phyloP scores from a whole-genome alignment of 2,888 invertebrate genomes.

The Hyles lineata region DNA sequence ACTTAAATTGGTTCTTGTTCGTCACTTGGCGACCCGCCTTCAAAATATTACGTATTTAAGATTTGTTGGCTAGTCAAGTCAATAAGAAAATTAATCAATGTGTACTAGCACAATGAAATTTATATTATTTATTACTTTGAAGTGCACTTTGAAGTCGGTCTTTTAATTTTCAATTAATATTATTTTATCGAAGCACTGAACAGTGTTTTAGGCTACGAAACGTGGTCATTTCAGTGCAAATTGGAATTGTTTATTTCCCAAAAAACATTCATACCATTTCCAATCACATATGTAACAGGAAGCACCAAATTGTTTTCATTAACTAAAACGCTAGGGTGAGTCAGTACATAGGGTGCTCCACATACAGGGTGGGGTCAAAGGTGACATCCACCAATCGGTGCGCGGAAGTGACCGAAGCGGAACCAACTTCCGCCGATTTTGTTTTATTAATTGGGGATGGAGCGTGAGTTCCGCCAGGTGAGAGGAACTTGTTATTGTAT shows the following conservation, averaged over 20 bases:
- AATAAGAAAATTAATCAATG: too few species aligned
- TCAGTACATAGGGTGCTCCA: constrained; percentile 43
- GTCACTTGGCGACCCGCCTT: too few species aligned
- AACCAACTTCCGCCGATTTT: constrained; percentile 69
- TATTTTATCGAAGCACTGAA: too few species aligned
- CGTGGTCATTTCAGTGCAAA: neutral
- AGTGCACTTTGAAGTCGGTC: too few species aligned
- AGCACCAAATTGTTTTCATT: constrained; percentile 8
- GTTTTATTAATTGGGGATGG: constrained; percentile 67
- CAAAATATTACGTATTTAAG: too few species aligned
- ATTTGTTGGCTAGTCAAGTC: too few species aligned
- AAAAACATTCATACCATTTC: neutral
- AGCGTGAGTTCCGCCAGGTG: constrained; percentile 70
- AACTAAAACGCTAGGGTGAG: constrained; percentile 32
- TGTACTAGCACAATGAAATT: too few species aligned
- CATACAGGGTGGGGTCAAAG: constrained; percentile 76
- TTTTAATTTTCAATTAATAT: too few species aligned
- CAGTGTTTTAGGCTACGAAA: neutral
- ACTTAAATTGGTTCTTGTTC: too few species aligned
- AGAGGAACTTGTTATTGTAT: constrained; percentile 27
- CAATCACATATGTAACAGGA: constrained; percentile 17
- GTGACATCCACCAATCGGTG: constrained; percentile 72
- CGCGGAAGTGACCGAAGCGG: constrained; percentile 69
- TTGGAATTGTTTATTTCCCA: too few species aligned
- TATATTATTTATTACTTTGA: too few species aligned